These are phyloP conservation scores for Drosophila bunnanda DNA, from an alignment of 2,888 invertebrate species.

Conservation along the genomic window DNA sequence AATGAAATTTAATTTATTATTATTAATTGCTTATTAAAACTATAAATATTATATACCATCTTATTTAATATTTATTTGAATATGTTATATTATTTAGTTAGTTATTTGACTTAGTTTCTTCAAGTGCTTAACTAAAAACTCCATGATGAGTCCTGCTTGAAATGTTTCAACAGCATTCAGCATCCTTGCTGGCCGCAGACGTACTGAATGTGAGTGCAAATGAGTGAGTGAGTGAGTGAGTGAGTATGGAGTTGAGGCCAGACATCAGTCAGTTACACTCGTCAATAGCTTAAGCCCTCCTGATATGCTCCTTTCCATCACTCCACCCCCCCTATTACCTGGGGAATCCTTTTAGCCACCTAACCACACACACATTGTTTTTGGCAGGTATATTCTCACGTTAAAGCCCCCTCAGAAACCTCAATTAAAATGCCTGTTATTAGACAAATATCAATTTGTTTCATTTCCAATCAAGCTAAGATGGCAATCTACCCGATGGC, in stretches of 20 bases:
- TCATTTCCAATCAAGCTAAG: conserved; percentile 35
- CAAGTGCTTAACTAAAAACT: conserved; percentile 12
- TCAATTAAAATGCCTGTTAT: conserved; percentile 70
- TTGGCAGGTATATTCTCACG: conserved; percentile 38
- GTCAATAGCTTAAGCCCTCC: conserved; percentile 24
- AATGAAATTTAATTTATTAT: not conserved
- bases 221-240: conserved; percentile 15
- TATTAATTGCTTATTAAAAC: not conserved
- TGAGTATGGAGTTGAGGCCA: conserved; percentile 12
- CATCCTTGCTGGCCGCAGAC: conserved; percentile 36
- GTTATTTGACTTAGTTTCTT: not conserved
- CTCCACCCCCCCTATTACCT: not conserved
- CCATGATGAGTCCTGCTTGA: conserved; percentile 32
- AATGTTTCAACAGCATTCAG: conserved; percentile 62
- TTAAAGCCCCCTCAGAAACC: conserved; percentile 42
- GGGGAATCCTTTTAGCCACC: conserved; percentile 7
- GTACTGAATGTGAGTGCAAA: conserved; percentile 9
- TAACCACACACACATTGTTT: conserved; percentile 30
- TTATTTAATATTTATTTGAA: not conserved
- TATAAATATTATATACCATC: no score
- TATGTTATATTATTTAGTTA: not conserved
- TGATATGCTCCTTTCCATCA: not conserved
- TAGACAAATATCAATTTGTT: conserved; percentile 53
- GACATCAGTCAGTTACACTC: conserved; percentile 29
- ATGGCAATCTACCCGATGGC: conserved; percentile 12